These are phyloP conservation scores for Lithobius niger DNA, from an alignment of 1,140 invertebrate species.

Conservation along the genomic window DNA sequence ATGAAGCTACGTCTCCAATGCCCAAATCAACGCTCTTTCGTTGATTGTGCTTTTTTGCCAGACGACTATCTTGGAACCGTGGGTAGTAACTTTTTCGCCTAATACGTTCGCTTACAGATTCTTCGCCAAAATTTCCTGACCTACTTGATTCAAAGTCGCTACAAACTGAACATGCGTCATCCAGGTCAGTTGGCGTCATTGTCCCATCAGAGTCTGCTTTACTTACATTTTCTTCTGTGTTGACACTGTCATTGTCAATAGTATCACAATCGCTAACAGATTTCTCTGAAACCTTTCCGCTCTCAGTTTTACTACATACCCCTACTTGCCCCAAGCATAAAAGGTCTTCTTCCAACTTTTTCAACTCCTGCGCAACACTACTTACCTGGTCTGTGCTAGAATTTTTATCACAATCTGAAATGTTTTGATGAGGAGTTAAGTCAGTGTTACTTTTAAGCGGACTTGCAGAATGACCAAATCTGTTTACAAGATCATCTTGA, in stretches of 20 bases:
- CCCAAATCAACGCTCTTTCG: no score
- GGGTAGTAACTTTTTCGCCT: constrained; percentile 9
- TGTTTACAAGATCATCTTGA: neutral
- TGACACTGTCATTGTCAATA: neutral
- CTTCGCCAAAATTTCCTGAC: neutral
- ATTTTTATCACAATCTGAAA: no score
- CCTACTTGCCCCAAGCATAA: neutral
- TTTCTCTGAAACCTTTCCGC: neutral
- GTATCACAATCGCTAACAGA: neutral
- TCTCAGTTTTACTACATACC: neutral
- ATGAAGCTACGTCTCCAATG: no score
- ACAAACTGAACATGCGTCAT: constrained; percentile 3
- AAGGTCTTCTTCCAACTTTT: constrained; percentile 1
- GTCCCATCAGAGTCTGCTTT: neutral
- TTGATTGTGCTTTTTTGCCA: neutral
- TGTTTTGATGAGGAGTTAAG: no score
- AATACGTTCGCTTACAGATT: constrained; percentile 9
- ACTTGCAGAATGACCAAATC: no score
- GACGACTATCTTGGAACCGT: constrained; percentile 6
- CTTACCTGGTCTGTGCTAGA: no score
- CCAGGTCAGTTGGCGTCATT: neutral
- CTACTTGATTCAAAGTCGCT: neutral
- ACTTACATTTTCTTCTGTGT: constrained; percentile 1
- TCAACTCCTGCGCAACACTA: neutral
- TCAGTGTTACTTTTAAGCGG: no score